A percentile compares a stretch with the other conserved stretches of the same genome.
These are phyloP conservation scores for Bubalus kerabau DNA, from an alignment of 2,113 vertebrate species.

Conservation along the genomic window DNA sequence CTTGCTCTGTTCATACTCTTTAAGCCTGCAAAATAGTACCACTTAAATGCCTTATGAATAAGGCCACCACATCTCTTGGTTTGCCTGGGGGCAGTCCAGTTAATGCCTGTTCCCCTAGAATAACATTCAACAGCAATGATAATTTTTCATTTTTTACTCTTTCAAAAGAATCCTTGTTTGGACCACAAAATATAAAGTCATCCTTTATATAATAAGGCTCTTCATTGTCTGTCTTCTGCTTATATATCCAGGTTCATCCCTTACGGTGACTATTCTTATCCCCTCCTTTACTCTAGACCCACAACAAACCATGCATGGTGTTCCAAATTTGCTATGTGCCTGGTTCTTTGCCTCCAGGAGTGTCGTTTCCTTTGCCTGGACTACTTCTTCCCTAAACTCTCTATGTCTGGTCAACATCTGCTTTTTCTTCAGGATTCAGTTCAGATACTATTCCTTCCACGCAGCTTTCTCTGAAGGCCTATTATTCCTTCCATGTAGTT, in stretches of 20 bases:
- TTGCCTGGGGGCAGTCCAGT: not conserved
- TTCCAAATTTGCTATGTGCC: not conserved
- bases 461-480: not conserved
- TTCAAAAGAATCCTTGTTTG: not conserved
- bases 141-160: not conserved
- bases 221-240: not conserved
- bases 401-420: not conserved
- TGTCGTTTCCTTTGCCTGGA: not conserved
- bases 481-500: not conserved
- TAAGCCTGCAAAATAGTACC: not conserved
- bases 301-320: not conserved
- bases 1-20: not conserved
- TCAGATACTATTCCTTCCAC: not conserved
- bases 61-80: not conserved
- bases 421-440: not conserved
- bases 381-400: not conserved
- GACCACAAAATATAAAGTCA: not conserved
- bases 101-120: not conserved
- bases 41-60: not conserved
- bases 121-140: not conserved
- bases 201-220: not conserved
- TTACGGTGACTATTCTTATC: not conserved
- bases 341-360: not conserved
- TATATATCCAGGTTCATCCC: not conserved
- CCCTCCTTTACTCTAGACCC: not conserved